phyloP scores from a whole-genome alignment of 2,797 vertebrate species.

The Alca torda region DNA sequence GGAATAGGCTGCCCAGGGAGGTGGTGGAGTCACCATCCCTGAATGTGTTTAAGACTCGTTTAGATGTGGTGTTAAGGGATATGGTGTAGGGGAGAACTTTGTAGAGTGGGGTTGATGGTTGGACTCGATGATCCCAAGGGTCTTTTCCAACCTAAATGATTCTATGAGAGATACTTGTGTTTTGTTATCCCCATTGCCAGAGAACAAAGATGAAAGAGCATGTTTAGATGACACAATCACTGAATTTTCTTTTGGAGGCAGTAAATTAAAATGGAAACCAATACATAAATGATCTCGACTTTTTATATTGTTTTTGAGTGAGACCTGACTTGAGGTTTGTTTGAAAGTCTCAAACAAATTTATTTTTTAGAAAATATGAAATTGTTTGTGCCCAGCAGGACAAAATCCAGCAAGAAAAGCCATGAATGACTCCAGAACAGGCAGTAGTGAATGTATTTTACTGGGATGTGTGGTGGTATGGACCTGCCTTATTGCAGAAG shows the following conservation, averaged over 20 bases:
- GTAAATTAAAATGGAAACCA: background rate
- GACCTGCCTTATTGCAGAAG: background rate
- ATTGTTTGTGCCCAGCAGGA: background rate
- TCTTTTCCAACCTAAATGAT: too few relatives aligned
- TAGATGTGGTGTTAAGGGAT: too few relatives aligned
- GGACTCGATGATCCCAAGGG: too few relatives aligned
- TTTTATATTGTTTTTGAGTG: background rate
- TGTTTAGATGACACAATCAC: background rate
- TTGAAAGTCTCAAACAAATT: background rate
- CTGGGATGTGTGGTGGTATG: background rate
- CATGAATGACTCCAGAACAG: background rate
- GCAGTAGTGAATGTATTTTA: background rate
- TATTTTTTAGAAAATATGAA: background rate
- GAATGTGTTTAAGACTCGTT: too few relatives aligned
- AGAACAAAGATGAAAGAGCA: background rate
- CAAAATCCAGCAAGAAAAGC: background rate
- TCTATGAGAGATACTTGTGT: background rate
- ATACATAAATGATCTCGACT: background rate
- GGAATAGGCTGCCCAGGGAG: too few relatives aligned
- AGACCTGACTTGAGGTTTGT: background rate
- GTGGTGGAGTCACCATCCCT: too few relatives aligned
- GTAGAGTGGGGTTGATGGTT: too few relatives aligned
- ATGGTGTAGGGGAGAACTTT: too few relatives aligned
- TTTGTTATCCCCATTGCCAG: background rate
- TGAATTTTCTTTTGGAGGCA: background rate